Evolutionary conservation across 1,140 invertebrate species (phyloP).

Genomic region (Sogatella furcifera): DNA sequence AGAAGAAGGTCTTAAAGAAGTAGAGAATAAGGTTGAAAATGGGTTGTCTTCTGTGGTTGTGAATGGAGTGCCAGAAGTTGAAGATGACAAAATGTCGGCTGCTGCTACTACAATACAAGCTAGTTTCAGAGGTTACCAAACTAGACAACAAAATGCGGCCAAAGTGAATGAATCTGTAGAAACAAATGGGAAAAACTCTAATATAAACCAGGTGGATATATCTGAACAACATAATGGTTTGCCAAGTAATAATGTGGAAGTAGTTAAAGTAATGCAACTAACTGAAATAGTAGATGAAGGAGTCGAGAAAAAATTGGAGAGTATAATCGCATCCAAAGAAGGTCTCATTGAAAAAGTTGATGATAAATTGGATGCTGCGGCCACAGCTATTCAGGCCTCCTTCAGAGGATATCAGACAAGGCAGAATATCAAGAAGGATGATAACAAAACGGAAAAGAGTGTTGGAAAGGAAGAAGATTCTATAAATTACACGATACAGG

Average conservation of each 20-base stretch:
- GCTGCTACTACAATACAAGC: constrained; percentile 23
- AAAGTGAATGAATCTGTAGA: constrained; percentile 23
- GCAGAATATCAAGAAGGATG: constrained; percentile 18
- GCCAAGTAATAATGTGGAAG: neutral
- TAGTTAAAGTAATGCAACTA: neutral
- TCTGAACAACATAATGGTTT: neutral
- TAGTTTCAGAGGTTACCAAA: constrained; percentile 17
- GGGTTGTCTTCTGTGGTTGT: neutral
- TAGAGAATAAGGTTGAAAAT: neutral
- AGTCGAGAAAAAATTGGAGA: neutral
- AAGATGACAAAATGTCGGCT: neutral
- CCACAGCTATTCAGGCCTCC: constrained; percentile 21
- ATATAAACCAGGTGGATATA: constrained; percentile 17
- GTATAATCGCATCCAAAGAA: constrained; percentile 1
- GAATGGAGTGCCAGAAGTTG: too few relatives aligned
- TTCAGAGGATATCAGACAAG: constrained; percentile 20
- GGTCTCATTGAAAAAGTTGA: constrained; percentile 5
- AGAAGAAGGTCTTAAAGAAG: neutral
- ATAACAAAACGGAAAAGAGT: constrained; percentile 37
- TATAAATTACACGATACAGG: neutral
- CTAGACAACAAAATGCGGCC: constrained; percentile 31
- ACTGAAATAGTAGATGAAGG: neutral
- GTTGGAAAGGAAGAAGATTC: constrained; percentile 29
- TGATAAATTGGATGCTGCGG: constrained; percentile 22
- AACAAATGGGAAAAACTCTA: neutral